phyloP scores from a whole-genome alignment of 2,888 invertebrate genomes.

The Xylota sylvarum region DNA sequence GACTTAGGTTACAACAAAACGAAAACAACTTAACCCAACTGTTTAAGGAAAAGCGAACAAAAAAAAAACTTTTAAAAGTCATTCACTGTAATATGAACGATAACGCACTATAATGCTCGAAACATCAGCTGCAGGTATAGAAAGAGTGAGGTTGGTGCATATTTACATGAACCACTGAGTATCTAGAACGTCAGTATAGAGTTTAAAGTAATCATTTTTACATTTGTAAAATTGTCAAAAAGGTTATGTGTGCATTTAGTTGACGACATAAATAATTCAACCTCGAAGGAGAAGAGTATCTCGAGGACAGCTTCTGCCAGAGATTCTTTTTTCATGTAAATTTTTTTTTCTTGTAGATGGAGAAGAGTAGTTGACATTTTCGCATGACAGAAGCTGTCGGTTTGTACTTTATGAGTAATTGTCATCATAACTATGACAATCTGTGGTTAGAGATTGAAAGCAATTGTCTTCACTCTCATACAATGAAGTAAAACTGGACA shows the following conservation, averaged over 20 bases:
- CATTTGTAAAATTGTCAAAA: constrained; percentile 21
- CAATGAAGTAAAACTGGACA: neutral
- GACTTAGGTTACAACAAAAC: constrained; percentile 37
- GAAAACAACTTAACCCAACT: constrained; percentile 17
- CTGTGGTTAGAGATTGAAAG: neutral
- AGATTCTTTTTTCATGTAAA: neutral
- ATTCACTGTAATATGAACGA: constrained; percentile 46
- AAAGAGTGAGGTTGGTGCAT: constrained; percentile 4
- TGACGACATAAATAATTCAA: constrained; percentile 19
- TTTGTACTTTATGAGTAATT: neutral
- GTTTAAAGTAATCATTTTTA: constrained; percentile 33
- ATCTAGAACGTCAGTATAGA: constrained; percentile 36
- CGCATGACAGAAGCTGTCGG: neutral
- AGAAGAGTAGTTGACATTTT: constrained; percentile 4
- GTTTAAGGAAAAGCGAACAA: neutral
- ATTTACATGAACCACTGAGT: constrained; percentile 31
- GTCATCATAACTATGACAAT: no score
- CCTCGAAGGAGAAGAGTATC: constrained; percentile 6
- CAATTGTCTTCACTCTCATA: neutral
- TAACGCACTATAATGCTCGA: constrained; percentile 6
- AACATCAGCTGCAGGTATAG: constrained; percentile 10
- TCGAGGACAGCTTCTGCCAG: constrained; percentile 20
- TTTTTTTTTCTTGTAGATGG: neutral
- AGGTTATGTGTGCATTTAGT: constrained; percentile 17
- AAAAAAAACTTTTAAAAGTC: constrained; percentile 13